Base-by-base conservation (phyloP, 2,113 vertebrate genomes). In the Procavia capensis region DNA sequence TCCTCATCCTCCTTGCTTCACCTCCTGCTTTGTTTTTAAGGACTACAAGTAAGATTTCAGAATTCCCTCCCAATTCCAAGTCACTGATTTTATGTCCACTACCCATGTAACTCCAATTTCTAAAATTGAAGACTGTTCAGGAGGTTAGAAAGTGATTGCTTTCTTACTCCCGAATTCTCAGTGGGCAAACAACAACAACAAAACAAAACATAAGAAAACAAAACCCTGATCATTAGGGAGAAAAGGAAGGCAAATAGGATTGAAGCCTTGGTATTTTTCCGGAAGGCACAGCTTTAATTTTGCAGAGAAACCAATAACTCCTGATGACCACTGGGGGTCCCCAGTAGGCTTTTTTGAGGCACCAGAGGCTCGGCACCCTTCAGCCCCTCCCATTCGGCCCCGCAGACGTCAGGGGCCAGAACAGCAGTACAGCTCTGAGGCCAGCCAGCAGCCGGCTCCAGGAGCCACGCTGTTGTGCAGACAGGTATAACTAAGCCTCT, bases 291-390 rank as follows among this genome's bases (percentile, higher is more conserved):
- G 59, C 0, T 0, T 47, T n/a, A 95, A 83, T 57, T 96, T 97
- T 92, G 72, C 66, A 93, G 66, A 92, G 64, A 85, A 93, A 47
- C 43, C 86, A 90, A 47, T 94, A 75, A 45, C 79, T 54, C 7
- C 43, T 1, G 6, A 9, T 50, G 83, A 97, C 97, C 98, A 95
- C 98, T 98, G 98, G 98, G 97, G 96, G 98, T 96, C 98, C 93
- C 97, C 96, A 97, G 97, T 66, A 95, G 84, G 97, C 98, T 98
- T 97, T 45, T 36, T 57, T 92, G 96, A 82, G 0, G 81, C 94
- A 70, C 54, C 3, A 0, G 76, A 72, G 85, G 24, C 16, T 0
- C 54, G 2, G 0, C 29, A 6, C 29, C 39, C 72, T 39, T 34
- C 88, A 86, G 39, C 75, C 84, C 94, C 92, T 64, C 88, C 86